A percentile compares a stretch with the other conserved stretches of the same genome.
Evolutionary conservation across 2,888 invertebrate genomes (phyloP).

Genomic region (Acrobasis repandana): DNA sequence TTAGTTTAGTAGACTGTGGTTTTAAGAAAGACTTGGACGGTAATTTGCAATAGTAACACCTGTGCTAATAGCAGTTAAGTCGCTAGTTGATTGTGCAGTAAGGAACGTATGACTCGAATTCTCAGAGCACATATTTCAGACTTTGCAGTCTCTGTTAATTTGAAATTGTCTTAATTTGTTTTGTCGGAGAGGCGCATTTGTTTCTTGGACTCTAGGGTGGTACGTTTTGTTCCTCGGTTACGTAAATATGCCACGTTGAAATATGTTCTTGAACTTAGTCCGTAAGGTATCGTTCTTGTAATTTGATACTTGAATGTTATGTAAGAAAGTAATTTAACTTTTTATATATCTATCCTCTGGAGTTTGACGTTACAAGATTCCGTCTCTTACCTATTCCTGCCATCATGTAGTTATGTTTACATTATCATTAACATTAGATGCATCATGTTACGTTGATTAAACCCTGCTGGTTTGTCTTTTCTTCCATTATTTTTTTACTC

Average conservation of each 20-base stretch:
- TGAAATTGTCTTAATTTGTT: constrained; percentile 78
- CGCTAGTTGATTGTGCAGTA: constrained; percentile 43
- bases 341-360: background rate
- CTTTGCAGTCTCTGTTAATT: constrained; percentile 71
- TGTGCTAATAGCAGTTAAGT: constrained; percentile 48
- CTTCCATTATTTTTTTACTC: too few species aligned
- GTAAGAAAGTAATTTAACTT: background rate
- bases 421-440: too few species aligned
- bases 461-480: too few species aligned
- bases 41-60: constrained; percentile 40
- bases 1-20: constrained; percentile 41
- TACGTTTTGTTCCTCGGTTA: constrained; percentile 25
- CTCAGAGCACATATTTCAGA: constrained; percentile 63
- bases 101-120: constrained; percentile 51
- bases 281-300: constrained; percentile 21
- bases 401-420: too few species aligned
- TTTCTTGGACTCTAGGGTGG: constrained; percentile 58
- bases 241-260: constrained; percentile 21
- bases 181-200: constrained; percentile 63
- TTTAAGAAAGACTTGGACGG: constrained; percentile 25
- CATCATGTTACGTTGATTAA: too few species aligned
- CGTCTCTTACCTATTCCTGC: too few species aligned
- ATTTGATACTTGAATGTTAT: constrained; percentile 5
- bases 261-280: constrained; percentile 18
- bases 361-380: too few species aligned